Base-by-base conservation (phyloP, 2,888 invertebrate species). In the Chirona hameri region DNA sequence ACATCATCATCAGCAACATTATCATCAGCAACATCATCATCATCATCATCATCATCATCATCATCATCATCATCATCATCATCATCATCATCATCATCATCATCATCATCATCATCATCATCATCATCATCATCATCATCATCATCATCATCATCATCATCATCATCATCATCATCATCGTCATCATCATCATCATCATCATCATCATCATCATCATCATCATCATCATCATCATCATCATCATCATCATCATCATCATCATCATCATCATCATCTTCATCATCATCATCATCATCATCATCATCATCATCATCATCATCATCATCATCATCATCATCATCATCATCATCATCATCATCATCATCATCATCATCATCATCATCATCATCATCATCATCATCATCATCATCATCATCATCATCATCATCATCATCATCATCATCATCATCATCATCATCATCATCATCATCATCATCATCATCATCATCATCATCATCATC, bases 51-150 rank as follows among this genome's bases (percentile, higher is more conserved):
- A n/a, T n/a, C n/a, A n/a, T n/a, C n/a, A n/a, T n/a, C n/a, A n/a
- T n/a, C n/a, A n/a, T 65, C 21, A 65, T 65, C 21, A 65, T 65
- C 65, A 65, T 65, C 65, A 65, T 65, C 65, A 65, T 65, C 65
- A 65, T 65, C 65, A 65, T 65, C 65, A 65, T 65, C 65, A 65
- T 65, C 65, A 65, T 65, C 65, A 65, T 65, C 65, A 65, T 65
- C 65, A 65, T 65, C 65, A 65, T 65, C 65, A 65, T 65, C 65
- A 65, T 65, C 65, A 65, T 65, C 65, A 65, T 65, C 65, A 65
- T 65, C 65, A n/a, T 65, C 65, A 65, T 65, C 65, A 65, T 65
- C 65, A 65, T 65, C 65, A 65, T 65, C 65, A 65, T 65, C 65
- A 65, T 65, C 65, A 65, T 65, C 65, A 65, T 65, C 65, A 65